A percentile compares a stretch with the other conserved stretches of the same genome.
Conservation (phyloP, 2,888 invertebrate genomes). For the Nysson spinosus region DNA sequence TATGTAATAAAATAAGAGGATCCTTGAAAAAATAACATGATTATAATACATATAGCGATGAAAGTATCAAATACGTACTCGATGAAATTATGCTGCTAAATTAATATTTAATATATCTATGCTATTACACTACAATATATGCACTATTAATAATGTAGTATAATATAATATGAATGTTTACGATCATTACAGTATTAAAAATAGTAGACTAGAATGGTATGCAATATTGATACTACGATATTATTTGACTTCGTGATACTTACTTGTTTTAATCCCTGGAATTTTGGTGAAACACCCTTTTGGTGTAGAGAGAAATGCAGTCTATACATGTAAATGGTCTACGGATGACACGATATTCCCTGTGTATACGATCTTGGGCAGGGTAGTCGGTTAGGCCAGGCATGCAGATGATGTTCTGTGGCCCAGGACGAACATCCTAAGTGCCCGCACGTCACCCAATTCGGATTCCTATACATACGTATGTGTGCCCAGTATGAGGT, state of each 20-base stretch:
- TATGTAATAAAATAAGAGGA: too few species aligned
- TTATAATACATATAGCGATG: too few species aligned
- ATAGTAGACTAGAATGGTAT: too few species aligned
- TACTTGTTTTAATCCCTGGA: background rate
- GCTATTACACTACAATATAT: too few species aligned
- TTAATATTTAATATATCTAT: too few species aligned
- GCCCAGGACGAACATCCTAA: constrained; percentile 27
- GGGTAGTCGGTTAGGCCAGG: constrained; percentile 38
- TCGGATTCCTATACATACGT: constrained; percentile 70
- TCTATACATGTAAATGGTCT: constrained; percentile 1
- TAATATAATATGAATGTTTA: too few species aligned
- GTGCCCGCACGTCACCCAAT: constrained; percentile 70
- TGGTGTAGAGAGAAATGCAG: background rate
- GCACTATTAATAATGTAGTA: too few species aligned
- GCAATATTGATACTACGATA: too few species aligned
- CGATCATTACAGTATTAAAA: too few species aligned
- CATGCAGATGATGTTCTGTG: constrained; percentile 64
- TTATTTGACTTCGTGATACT: background rate
- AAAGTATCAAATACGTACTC: too few species aligned
- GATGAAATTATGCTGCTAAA: too few species aligned
- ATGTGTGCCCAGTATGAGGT: constrained; percentile 37
- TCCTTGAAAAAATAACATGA: too few species aligned
- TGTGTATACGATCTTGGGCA: constrained; percentile 1
- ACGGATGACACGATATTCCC: constrained; percentile 5
- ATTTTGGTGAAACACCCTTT: constrained; percentile 11